Conservation (phyloP, 2,113 vertebrate genomes). For the Sylvietta virens region DNA sequence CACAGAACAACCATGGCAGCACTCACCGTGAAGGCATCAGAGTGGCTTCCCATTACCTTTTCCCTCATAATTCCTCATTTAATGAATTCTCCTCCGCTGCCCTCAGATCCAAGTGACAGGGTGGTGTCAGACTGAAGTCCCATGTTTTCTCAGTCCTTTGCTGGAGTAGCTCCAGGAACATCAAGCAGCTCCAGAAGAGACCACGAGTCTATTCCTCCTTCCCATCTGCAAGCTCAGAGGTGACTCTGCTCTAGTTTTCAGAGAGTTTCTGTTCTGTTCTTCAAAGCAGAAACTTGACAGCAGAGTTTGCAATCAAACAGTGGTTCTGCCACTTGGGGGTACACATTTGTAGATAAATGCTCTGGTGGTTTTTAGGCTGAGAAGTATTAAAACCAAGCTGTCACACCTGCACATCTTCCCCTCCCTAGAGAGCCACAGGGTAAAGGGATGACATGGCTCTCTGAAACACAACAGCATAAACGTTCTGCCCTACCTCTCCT, state of each 20-base stretch:
- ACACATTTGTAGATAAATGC: not conserved
- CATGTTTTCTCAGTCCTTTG: not conserved
- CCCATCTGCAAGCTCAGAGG: not conserved
- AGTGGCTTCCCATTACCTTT: not conserved
- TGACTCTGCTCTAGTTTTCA: not conserved
- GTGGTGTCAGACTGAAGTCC: not conserved
- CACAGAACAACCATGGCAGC: not conserved
- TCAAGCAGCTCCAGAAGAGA: not conserved
- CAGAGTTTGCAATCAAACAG: not conserved
- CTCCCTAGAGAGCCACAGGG: not conserved
- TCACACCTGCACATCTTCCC: not conserved
- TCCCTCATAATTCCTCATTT: not conserved
- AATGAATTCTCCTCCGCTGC: not conserved
- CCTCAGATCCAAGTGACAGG: not conserved
- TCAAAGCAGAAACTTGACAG: not conserved
- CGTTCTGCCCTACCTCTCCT: not conserved
- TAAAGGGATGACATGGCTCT: not conserved
- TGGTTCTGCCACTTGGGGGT: not conserved
- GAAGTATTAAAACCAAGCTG: not conserved
- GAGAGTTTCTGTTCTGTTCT: not conserved
- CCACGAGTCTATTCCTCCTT: not conserved
- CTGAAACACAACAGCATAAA: not conserved
- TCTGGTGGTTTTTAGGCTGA: not conserved
- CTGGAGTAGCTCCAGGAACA: not conserved
- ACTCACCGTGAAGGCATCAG: accelerated